Base-by-base conservation (phyloP, 2,888 invertebrate genomes). In the Erebia epiphron region DNA sequence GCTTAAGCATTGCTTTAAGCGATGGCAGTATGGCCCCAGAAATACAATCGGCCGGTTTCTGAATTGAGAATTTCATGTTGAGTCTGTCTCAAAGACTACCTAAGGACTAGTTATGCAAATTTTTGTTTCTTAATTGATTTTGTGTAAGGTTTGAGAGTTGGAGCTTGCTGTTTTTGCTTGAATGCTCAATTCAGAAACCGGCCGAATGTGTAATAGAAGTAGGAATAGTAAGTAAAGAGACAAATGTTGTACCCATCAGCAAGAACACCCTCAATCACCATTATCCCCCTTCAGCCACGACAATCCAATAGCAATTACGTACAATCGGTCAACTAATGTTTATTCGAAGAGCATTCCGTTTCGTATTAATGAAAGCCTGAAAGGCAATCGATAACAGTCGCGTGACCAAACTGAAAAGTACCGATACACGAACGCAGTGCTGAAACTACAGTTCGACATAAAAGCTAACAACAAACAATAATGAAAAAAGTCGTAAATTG, bases 221-320 rank as follows among this genome's bases (percentile, higher is more conserved):
- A 21, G 41, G 54, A 35, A 64, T 16, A 64, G 41, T 13, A 41
- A 41, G 54, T 54, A 16, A 18, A 64, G 49, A 35, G 52, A 43
- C 60, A 52, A 67, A 61, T 18, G 62, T 68, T 58, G 62, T 70
- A 49, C 9, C 46, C 2, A 52, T 61, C 64, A 64, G 67, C 65
- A 58, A 65, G 58, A 75, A 77, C 72, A 69, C 43, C 68, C 56
- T 70, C 80, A 78, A 78, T 81, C 81, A 83, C 84, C 81, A 84
- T 79, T 77, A 78, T 79, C 73, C 73, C 78, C 78, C 78, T 69
- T 73, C 75, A 76, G 75, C 77, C 81, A 77, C 78, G 80, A 84
- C 86, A 83, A 90, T 88, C 84, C 85, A 83, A 87, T 86, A 87
- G 82, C 86, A 82, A 89, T 91, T 88, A 86, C 80, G 76, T 77